Percentiles rank a stretch among this genome's conserved stretches.
Evolutionary conservation across 1,140 invertebrate species (phyloP).

Genomic region (Aphaenogaster rudis): DNA sequence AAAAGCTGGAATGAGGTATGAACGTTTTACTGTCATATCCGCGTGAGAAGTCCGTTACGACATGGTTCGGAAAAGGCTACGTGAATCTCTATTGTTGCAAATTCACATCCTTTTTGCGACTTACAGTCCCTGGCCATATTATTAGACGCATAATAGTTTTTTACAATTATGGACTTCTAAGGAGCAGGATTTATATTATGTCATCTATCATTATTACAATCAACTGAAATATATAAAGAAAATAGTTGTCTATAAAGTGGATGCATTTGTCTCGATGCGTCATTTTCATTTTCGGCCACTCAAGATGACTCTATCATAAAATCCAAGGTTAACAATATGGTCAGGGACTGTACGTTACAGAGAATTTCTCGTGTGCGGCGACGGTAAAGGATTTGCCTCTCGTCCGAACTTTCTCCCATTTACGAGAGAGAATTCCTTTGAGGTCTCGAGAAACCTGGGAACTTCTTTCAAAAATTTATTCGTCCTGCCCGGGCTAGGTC

Average conservation of each 20-base stretch:
- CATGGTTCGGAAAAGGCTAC: not conserved
- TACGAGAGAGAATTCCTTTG: slow-evolving; percentile 12
- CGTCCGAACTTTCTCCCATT: not conserved
- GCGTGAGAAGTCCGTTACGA: not conserved
- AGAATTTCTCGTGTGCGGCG: not conserved
- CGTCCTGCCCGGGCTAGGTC: not conserved
- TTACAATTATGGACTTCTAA: no score
- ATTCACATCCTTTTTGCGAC: not conserved
- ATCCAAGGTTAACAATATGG: no score
- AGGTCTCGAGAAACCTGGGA: not conserved
- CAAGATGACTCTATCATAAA: no score
- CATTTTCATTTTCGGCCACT: no score
- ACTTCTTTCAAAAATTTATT: not conserved
- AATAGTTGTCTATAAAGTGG: no score
- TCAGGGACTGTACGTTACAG: not conserved
- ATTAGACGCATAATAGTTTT: no score
- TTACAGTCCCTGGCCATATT: no score
- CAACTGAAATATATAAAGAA: no score
- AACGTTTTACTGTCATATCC: not conserved
- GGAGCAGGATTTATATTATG: no score
- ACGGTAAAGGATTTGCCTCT: not conserved
- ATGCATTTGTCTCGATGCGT: no score
- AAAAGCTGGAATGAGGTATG: not conserved
- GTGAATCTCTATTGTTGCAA: not conserved
- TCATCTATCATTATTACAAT: no score